These are phyloP conservation scores for Chloroclysta siterata DNA, from an alignment of 2,888 invertebrate genomes.

Conservation along the genomic window DNA sequence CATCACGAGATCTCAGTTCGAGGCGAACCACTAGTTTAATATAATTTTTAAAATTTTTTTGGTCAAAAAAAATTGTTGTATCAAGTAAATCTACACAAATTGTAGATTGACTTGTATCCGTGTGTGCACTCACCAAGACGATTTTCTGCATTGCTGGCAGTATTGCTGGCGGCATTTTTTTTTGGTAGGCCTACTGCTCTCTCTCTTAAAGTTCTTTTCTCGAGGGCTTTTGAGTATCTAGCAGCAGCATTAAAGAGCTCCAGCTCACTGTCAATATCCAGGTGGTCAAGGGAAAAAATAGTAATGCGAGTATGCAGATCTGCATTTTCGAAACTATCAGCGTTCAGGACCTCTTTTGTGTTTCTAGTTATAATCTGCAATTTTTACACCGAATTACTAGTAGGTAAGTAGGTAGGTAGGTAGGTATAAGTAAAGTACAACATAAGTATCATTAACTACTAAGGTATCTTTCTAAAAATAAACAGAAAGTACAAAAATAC, in stretches of 20 bases:
- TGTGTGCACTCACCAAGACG: constrained; percentile 66
- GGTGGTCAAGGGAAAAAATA: constrained; percentile 89
- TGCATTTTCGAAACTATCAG: constrained; percentile 91
- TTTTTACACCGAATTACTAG: background rate
- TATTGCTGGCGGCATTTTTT: constrained; percentile 73
- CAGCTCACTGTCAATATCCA: constrained; percentile 90
- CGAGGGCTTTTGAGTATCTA: constrained; percentile 76
- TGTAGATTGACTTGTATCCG: too few species aligned
- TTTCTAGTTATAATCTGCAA: constrained; percentile 90
- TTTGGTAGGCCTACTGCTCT: constrained; percentile 53
- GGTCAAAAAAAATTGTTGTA: too few species aligned
- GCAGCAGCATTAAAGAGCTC: constrained; percentile 90
- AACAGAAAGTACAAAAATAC: too few species aligned
- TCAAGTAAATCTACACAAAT: too few species aligned
- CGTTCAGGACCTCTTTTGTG: constrained; percentile 90
- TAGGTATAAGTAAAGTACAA: too few species aligned
- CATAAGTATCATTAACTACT: too few species aligned
- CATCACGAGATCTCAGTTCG: too few species aligned
- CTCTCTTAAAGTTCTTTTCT: constrained; percentile 62
- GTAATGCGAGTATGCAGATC: constrained; percentile 90
- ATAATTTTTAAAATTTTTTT: too few species aligned
- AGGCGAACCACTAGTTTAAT: too few species aligned
- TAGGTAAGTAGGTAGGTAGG: background rate
- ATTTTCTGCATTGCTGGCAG: constrained; percentile 75
- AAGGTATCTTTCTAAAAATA: too few species aligned